Base-by-base conservation (phyloP, 1,140 invertebrate species). In the Drosophila leontia region DNA sequence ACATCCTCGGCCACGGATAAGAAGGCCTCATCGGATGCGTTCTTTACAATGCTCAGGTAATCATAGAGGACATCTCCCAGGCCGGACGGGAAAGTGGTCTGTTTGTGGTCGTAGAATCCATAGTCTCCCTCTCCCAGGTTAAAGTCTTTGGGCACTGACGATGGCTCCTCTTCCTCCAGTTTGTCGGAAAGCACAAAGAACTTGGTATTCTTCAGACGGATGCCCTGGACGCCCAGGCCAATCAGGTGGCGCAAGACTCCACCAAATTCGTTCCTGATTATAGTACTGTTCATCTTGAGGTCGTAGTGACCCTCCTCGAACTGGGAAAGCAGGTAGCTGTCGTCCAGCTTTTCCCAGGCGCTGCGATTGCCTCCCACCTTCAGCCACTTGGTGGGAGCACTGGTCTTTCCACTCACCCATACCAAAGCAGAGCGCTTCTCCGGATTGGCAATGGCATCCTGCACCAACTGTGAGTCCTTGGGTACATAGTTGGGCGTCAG, bases 361-460 rank as follows among this genome's bases (percentile, higher is more conserved):
- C 94, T 94, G 13, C 90, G 93, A 45, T 94, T 94, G 13, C 82
- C 82, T 70, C 71, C 75, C 19, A 92, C 68, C 51, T 91, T 93
- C 92, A 96, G 95, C 97, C 96, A 97, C 87, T 96, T 96, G 81
- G 96, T 97, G n/a, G 96, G 96, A 34, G 93, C 45, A 29, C 0
- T 39, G 39, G 64, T 74, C 32, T 1, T 34, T 1, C 77, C 90
- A 0, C 51, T 74, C 13, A 75, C 58, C 84, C 82, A 92, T 2
- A 92, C 76, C 42, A 93, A 88, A 0, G 92, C 91, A 8, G 74
- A 61, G 7, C 90, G 92, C 34, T 88, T 93, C 6, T 91, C 83
- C 32, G 90, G 86, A 68, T 88, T 67, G n/a, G 70, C 56, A 37
- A 81, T 17, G 1, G 92, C 92, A 23, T 91, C 75, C 60, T 75